A percentile compares a stretch with the other conserved stretches of the same genome.
These are phyloP conservation scores for Crypturellus tataupa DNA, from an alignment of 2,797 vertebrate species.

Conservation along the genomic window DNA sequence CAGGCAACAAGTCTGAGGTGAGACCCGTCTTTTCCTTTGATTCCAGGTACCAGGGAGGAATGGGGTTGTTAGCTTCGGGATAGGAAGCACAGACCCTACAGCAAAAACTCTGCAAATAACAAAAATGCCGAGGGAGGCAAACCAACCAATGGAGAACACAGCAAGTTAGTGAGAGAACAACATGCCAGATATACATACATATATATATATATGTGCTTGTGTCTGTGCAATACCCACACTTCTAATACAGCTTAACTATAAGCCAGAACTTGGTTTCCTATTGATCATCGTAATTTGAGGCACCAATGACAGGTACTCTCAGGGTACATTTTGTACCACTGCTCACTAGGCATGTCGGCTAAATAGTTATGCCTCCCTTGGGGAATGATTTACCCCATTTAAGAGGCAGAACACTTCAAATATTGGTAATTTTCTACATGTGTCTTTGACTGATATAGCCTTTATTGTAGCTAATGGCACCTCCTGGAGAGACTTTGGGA, in stretches of 20 bases:
- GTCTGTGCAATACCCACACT: background rate
- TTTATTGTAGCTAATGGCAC: background rate
- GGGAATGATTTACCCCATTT: background rate
- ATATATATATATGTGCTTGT: background rate
- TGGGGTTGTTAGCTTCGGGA: background rate
- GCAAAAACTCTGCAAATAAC: background rate
- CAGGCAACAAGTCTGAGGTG: background rate
- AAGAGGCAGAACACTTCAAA: background rate
- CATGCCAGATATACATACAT: background rate
- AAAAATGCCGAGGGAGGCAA: background rate
- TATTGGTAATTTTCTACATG: background rate
- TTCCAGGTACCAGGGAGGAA: background rate
- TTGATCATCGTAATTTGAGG: background rate
- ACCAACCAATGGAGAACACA: background rate
- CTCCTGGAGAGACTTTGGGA: background rate
- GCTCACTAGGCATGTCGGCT: background rate
- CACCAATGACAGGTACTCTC: background rate
- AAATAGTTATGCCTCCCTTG: background rate
- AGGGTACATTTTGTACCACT: background rate
- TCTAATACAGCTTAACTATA: background rate
- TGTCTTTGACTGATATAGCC: background rate
- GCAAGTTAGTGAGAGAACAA: background rate
- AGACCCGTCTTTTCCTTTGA: background rate
- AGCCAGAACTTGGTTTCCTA: background rate
- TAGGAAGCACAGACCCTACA: background rate